Percentiles rank a stretch among this genome's conserved stretches.
These are phyloP conservation scores for Morinoia aosen DNA, from an alignment of 2,888 invertebrate genomes.

Conservation along the genomic window DNA sequence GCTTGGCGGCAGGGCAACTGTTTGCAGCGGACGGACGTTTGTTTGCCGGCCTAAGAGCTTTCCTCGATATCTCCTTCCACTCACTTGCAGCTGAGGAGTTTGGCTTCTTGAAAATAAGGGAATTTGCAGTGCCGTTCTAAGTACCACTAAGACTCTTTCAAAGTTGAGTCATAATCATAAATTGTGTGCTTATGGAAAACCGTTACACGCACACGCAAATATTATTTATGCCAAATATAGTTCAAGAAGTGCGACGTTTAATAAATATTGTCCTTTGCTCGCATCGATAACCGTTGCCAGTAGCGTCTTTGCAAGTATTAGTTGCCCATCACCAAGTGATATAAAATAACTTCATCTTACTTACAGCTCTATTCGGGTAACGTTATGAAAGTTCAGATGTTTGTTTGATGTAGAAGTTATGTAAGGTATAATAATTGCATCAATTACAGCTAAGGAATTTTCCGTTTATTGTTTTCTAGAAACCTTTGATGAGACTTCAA, in stretches of 20 bases:
- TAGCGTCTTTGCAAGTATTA: not conserved
- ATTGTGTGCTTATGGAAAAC: no score
- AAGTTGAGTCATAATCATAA: no score
- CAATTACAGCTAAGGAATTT: no score
- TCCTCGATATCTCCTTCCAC: not conserved
- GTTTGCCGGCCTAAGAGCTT: slow-evolving; percentile 31
- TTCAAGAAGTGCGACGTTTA: no score
- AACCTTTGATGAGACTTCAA: no score
- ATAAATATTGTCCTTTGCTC: no score
- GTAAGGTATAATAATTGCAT: not conserved
- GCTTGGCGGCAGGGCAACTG: not conserved
- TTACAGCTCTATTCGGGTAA: not conserved
- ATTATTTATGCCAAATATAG: no score
- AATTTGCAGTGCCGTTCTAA: not conserved
- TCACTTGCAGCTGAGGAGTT: not conserved
- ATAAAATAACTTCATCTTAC: not conserved
- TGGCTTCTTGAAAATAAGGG: slow-evolving; percentile 16
- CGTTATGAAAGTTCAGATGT: not conserved
- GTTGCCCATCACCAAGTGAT: not conserved
- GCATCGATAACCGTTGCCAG: no score
- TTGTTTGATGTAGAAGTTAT: not conserved
- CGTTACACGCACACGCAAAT: no score
- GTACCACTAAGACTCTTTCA: not conserved
- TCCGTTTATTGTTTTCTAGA: no score
- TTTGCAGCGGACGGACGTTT: slow-evolving; percentile 15